Percentiles rank a stretch among this genome's conserved stretches.
These are phyloP conservation scores for Dendrocopos noguchii DNA, from an alignment of 2,113 vertebrate species.

Conservation along the genomic window DNA sequence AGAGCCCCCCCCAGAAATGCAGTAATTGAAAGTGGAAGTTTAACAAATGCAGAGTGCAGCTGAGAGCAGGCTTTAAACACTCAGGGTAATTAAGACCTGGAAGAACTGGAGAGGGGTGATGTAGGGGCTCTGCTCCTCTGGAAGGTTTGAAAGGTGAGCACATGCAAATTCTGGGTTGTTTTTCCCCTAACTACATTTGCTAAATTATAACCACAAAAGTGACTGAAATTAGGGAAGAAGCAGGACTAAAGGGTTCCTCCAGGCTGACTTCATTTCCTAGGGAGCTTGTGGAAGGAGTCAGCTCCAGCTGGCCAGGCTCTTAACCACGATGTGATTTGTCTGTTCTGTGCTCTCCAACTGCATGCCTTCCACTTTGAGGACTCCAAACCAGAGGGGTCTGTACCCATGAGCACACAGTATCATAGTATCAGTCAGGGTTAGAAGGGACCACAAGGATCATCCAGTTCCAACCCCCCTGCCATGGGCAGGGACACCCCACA, in stretches of 20 bases:
- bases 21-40: not conserved
- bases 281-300: not conserved
- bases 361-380: not conserved
- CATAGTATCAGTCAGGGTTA: too few species aligned
- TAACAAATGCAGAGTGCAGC: not conserved
- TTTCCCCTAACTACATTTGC: not conserved
- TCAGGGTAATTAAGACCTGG: not conserved
- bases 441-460: too few species aligned
- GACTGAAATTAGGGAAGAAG: not conserved
- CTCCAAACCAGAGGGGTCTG: not conserved
- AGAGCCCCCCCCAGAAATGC: not conserved
- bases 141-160: not conserved
- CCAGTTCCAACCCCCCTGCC: too few species aligned
- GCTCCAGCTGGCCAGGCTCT: accelerated
- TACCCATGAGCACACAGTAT: not conserved
- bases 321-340: accelerated
- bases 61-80: not conserved
- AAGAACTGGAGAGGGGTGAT: not conserved
- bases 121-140: not conserved
- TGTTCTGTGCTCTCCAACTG: not conserved
- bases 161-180: not conserved
- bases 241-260: not conserved
- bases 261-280: not conserved
- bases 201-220: not conserved
- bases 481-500: too few species aligned